Conservation (phyloP, 2,888 invertebrate species). For the Parnassius smintheus region DNA sequence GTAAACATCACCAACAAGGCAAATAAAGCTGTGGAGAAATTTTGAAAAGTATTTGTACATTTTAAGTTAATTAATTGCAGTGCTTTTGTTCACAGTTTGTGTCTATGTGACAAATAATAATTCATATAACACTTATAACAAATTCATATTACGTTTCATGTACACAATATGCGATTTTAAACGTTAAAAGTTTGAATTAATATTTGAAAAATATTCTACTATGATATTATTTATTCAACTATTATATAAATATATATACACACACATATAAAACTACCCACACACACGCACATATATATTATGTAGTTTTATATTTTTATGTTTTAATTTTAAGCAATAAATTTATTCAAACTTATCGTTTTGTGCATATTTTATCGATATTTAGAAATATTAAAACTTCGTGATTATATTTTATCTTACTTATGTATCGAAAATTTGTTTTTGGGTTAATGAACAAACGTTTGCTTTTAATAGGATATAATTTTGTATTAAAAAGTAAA, state of each 20-base stretch:
- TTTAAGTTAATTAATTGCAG: background rate
- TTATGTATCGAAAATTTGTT: too few relatives aligned
- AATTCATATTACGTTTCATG: background rate
- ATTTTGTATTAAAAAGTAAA: background rate
- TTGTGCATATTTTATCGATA: too few relatives aligned
- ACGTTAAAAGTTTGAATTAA: too few relatives aligned
- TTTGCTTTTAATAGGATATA: background rate
- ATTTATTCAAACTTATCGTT: too few relatives aligned
- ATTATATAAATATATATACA: too few relatives aligned
- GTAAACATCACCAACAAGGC: background rate
- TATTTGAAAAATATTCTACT: too few relatives aligned
- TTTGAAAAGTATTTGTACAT: conserved; percentile 11
- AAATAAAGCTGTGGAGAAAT: background rate
- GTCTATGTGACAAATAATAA: background rate
- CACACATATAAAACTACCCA: too few relatives aligned
- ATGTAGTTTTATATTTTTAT: background rate
- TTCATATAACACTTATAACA: background rate
- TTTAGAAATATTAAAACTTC: too few relatives aligned
- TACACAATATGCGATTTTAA: background rate
- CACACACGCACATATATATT: too few relatives aligned
- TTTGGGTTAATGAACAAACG: too few relatives aligned
- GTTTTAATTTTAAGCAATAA: background rate
- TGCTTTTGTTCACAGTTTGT: conserved; percentile 3
- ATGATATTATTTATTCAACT: too few relatives aligned
- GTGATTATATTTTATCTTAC: too few relatives aligned